These are phyloP conservation scores for Phlogophora meticulosa DNA, from an alignment of 2,888 invertebrate genomes.

Conservation along the genomic window DNA sequence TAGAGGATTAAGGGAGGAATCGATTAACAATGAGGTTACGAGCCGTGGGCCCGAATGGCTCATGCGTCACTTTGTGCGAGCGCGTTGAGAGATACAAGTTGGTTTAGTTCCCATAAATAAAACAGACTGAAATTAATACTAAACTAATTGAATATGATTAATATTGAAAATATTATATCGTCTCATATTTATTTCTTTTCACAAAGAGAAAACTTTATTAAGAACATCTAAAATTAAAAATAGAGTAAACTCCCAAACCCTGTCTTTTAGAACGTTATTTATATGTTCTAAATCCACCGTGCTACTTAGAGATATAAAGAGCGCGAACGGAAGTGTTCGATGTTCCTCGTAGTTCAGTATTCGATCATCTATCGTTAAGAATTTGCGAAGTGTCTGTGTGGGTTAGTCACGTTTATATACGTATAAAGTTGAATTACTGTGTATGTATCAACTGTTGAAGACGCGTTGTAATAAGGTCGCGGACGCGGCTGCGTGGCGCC, in stretches of 20 bases:
- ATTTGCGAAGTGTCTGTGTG: slow-evolving; percentile 58
- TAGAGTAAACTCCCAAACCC: slow-evolving; percentile 39
- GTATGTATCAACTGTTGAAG: slow-evolving; percentile 65
- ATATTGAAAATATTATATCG: slow-evolving; percentile 39
- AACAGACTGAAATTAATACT: slow-evolving; percentile 33
- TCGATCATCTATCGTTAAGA: slow-evolving; percentile 58
- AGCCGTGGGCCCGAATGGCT: slow-evolving; percentile 74
- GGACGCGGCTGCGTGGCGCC: slow-evolving; percentile 85
- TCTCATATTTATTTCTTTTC: slow-evolving; percentile 31
- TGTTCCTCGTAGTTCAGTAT: slow-evolving; percentile 46
- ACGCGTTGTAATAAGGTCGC: slow-evolving; percentile 84
- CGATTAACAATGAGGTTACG: slow-evolving; percentile 85
- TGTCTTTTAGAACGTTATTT: slow-evolving; percentile 60
- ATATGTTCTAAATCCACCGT: slow-evolving; percentile 60
- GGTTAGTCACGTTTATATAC: slow-evolving; percentile 64
- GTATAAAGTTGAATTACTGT: slow-evolving; percentile 66
- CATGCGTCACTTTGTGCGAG: slow-evolving; percentile 27
- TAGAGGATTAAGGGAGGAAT: slow-evolving; percentile 77
- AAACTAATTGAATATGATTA: slow-evolving; percentile 31
- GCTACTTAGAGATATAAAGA: slow-evolving; percentile 66
- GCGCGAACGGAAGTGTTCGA: slow-evolving; percentile 62
- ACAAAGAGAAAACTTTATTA: slow-evolving; percentile 24
- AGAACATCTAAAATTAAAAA: slow-evolving; percentile 43
- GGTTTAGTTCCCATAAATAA: slow-evolving; percentile 27
- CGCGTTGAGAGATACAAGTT: slow-evolving; percentile 51